Evolutionary conservation across 2,888 invertebrate genomes (phyloP).

Genomic region (Nymphalis c-album): DNA sequence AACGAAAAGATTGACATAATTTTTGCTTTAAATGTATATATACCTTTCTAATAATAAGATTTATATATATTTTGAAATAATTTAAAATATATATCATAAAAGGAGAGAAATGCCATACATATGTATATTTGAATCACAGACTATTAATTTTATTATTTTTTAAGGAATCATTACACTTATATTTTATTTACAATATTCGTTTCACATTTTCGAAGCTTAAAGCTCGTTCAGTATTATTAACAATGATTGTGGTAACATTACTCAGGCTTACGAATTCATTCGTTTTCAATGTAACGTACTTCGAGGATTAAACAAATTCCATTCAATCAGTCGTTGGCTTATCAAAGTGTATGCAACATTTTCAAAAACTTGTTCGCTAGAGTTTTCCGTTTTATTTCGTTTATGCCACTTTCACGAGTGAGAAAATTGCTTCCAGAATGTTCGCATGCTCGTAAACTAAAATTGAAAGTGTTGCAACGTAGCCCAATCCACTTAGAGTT

Average conservation of each 20-base stretch:
- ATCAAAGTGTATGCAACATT: constrained; percentile 13
- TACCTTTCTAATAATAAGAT: no score
- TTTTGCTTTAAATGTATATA: no score
- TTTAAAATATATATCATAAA: no score
- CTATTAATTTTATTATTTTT: no score
- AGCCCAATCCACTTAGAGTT: constrained; percentile 37
- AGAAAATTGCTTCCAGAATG: constrained; percentile 28
- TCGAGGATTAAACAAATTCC: constrained; percentile 11
- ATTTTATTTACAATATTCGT: background rate
- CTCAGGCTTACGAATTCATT: constrained; percentile 22
- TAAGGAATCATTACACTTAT: background rate
- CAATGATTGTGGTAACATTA: constrained; percentile 12
- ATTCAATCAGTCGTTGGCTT: constrained; percentile 8
- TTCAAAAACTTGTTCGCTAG: constrained; percentile 7
- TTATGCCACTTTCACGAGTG: constrained; percentile 13
- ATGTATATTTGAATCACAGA: no score
- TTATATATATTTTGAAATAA: no score
- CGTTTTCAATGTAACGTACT: constrained; percentile 10
- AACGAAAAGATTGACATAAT: no score
- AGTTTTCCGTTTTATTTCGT: constrained; percentile 15
- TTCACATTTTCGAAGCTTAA: background rate
- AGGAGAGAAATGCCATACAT: no score
- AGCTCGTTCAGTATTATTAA: background rate
- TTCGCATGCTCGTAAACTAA: constrained; percentile 33
- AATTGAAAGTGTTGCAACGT: constrained; percentile 36